Conservation (phyloP, 2,797 vertebrate species). For the Sebastes baramenuke region DNA sequence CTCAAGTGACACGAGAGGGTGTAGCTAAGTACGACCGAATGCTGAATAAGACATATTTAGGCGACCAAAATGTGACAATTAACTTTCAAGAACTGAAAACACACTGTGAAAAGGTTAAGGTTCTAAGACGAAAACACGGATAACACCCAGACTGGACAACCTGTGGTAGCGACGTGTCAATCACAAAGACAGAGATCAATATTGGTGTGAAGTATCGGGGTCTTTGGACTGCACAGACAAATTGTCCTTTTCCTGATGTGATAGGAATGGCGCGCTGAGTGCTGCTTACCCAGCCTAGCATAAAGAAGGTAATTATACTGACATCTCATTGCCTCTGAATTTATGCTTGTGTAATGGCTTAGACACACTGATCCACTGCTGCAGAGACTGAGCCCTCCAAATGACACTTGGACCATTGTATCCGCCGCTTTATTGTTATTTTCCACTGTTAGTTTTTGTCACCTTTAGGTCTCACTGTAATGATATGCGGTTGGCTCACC, state of each 20-base stretch:
- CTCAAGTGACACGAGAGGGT: too few species aligned
- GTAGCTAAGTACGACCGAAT: too few species aligned
- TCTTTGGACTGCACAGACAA: background rate
- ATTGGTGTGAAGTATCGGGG: background rate
- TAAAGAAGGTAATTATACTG: conserved; percentile 33
- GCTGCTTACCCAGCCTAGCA: conserved; percentile 9
- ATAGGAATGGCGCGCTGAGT: conserved; percentile 7
- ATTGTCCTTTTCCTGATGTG: conserved; percentile 11
- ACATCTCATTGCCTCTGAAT: conserved; percentile 30
- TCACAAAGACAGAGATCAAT: background rate
- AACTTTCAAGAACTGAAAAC: too few species aligned
- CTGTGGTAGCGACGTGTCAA: too few species aligned
- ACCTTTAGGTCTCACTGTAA: background rate
- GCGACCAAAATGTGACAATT: too few species aligned
- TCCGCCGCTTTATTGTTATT: background rate
- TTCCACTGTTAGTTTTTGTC: background rate
- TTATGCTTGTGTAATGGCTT: conserved; percentile 7
- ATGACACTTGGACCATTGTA: background rate
- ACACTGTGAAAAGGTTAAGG: too few species aligned
- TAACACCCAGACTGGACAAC: too few species aligned
- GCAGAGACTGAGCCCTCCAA: background rate
- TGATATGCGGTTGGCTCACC: conserved; percentile 12
- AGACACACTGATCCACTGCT: background rate
- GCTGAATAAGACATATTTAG: too few species aligned
- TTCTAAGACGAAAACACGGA: too few species aligned